Evolutionary conservation across 2,888 invertebrate species (phyloP), one percentile per base, ranked within the genome.

Genomic region (Patella depressa): DNA sequence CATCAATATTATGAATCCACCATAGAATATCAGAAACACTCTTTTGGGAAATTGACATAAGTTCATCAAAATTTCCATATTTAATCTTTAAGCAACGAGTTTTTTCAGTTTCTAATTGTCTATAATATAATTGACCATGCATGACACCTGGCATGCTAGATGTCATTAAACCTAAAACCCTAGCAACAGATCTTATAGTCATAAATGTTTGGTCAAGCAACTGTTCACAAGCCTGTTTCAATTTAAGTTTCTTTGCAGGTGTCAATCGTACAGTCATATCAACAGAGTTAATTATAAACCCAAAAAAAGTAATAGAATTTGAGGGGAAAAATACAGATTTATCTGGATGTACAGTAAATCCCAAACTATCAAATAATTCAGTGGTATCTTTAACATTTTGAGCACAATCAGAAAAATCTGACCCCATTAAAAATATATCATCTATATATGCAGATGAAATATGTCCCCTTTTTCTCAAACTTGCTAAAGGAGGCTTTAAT

Each of bases 1-100:
- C 59, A 57, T 73, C 53, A 15, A 79, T 17, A 76, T 79, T 76
- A 14, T 4, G n/a, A 24, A 71, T 75, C 79, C 79, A 77, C 79
- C 77, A 79, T 53, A 34, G n/a, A 12, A 79, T 29, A 54, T 79
- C 79, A 15, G 14, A 34, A 24, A 57, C 24, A 3, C 71, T 19
- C 3, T 53, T 14, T 29, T n/a, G 53, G n/a, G 77, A 72, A 3
- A 77, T 19, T 34, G 15, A 14, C 34, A 73, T 55, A 12, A 19
- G n/a, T 7, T 17, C 55, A 19, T 79, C 77, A 69, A 55, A 77
- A 74, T 79, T 77, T 0, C 76, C 76, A 53, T 74, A 57, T 53
- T 77, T 77, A 45, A 55, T 11, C 74, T 71, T 59, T 53, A 80
- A 71, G 9, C 70, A 15, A 19, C 19, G 7, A 69, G 53, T 72